Evolutionary conservation across 2,888 invertebrate genomes (phyloP), one percentile per base, ranked within the genome.

Genomic region (Rhodophaea formosa): DNA sequence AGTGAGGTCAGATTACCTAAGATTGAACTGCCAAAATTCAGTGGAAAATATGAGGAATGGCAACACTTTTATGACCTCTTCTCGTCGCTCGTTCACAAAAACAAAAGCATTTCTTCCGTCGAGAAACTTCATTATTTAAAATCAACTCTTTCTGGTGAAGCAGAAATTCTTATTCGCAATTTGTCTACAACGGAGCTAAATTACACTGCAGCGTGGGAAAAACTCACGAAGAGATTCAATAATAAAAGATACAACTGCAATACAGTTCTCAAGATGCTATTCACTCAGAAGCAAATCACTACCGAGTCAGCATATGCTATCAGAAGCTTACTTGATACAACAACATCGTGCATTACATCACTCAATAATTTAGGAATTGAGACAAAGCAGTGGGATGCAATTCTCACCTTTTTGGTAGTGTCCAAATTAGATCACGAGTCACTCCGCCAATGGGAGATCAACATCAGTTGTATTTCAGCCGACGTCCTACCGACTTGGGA

Each of bases 191-290:
- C 44, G 16, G 44, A 44, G 8, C 16, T 16, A 16, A 44, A 44
- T 44, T 44, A 44, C 16, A n/a, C 15, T 3, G 44, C 44, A 44
- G 44, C 44, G 8, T 44, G 44, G 44, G 44, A 44, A 44, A 10
- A n/a, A 16, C 16, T 44, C 7, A 44, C 44, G 1, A 44, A 16
- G 1, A 15, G 44, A 16, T 44, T 16, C n/a, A 44, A 44, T 10
- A 44, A 44, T 15, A 44, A 44, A 16, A 44, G 44, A 16, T 44
- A 44, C 15, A 44, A 44, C n/a, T 44, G 44, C 16, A 44, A 44
- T 16, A n/a, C 15, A 44, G 8, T 44, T 44, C 44, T 44, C 2
- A 14, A 10, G 8, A 44, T n/a, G 16, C 44, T 44, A 16, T 44
- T 44, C 15, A 3, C 44, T 7, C 44, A 44, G 16, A 44, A 44